Percentiles rank a stretch among this genome's conserved stretches.
phyloP scores from a whole-genome alignment of 2,888 invertebrate species.

The Entomobrya proxima region DNA sequence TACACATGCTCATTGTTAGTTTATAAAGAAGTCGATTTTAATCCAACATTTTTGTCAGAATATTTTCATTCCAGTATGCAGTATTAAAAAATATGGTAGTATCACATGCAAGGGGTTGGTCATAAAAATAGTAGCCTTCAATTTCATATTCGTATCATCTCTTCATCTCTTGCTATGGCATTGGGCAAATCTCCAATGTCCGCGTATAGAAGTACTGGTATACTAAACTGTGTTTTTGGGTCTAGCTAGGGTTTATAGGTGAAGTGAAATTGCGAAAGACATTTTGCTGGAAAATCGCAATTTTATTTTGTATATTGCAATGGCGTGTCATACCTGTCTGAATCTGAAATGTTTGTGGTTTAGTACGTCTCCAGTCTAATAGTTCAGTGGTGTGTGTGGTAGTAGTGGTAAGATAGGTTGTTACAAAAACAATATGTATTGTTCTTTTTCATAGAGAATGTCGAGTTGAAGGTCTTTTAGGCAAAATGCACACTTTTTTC shows the following conservation, averaged over 20 bases:
- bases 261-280: constrained; percentile 4
- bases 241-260: too few relatives aligned
- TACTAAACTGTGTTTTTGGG: too few relatives aligned
- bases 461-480: background rate
- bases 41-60: too few relatives aligned
- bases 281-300: background rate
- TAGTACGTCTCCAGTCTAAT: background rate
- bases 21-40: too few relatives aligned
- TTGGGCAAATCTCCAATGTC: background rate
- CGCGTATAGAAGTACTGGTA: too few relatives aligned
- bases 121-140: too few relatives aligned
- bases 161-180: background rate
- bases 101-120: too few relatives aligned
- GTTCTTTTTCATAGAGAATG: background rate
- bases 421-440: background rate
- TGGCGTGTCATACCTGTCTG: background rate
- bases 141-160: too few relatives aligned
- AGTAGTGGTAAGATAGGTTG: background rate
- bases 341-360: background rate
- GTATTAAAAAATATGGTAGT: too few relatives aligned
- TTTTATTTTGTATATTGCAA: too few relatives aligned
- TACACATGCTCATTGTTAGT: too few relatives aligned
- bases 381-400: background rate
- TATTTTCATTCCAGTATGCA: too few relatives aligned
- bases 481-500: background rate